Evolutionary conservation across 1,140 invertebrate genomes (phyloP).

Genomic region (Oryzaephilus surinamensis): DNA sequence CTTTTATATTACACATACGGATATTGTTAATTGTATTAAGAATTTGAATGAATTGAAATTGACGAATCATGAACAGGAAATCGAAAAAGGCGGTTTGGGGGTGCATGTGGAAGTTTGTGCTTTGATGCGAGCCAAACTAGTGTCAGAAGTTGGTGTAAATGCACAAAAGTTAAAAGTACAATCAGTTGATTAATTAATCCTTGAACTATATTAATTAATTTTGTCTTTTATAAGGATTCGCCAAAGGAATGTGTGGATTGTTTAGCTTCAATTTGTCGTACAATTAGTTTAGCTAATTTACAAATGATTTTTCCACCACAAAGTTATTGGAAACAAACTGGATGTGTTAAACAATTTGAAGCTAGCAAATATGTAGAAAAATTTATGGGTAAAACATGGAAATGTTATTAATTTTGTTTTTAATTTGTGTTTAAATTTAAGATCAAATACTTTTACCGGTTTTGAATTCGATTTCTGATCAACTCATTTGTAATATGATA

Average conservation of each 20-base stretch:
- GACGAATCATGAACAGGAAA: slow-evolving; percentile 45
- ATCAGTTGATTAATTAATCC: not conserved
- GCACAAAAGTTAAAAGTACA: slow-evolving; percentile 58
- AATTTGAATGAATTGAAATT: slow-evolving; percentile 51
- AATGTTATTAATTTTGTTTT: not conserved
- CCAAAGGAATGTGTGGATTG: slow-evolving; percentile 56
- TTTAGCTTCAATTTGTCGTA: slow-evolving; percentile 57
- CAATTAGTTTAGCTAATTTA: slow-evolving; percentile 61
- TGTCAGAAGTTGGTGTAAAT: slow-evolving; percentile 63
- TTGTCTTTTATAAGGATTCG: slow-evolving; percentile 41
- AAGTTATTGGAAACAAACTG: slow-evolving; percentile 48
- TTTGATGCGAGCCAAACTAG: slow-evolving; percentile 65
- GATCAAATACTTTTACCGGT: slow-evolving; percentile 64
- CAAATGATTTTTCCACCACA: slow-evolving; percentile 63
- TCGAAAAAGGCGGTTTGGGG: slow-evolving; percentile 37
- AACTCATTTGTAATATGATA: slow-evolving; percentile 60
- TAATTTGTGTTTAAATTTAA: slow-evolving; percentile 34
- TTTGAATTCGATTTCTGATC: slow-evolving; percentile 58
- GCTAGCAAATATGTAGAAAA: slow-evolving; percentile 46
- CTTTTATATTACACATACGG: slow-evolving; percentile 44
- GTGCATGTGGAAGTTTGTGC: slow-evolving; percentile 55
- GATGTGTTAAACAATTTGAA: slow-evolving; percentile 48
- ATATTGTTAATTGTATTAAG: slow-evolving; percentile 55
- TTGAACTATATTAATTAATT: not conserved
- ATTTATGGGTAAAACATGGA: slow-evolving; percentile 50